Evolutionary conservation across 2,113 vertebrate species (phyloP), one percentile per base, ranked within the genome.

Genomic region (Ciconia stormi): DNA sequence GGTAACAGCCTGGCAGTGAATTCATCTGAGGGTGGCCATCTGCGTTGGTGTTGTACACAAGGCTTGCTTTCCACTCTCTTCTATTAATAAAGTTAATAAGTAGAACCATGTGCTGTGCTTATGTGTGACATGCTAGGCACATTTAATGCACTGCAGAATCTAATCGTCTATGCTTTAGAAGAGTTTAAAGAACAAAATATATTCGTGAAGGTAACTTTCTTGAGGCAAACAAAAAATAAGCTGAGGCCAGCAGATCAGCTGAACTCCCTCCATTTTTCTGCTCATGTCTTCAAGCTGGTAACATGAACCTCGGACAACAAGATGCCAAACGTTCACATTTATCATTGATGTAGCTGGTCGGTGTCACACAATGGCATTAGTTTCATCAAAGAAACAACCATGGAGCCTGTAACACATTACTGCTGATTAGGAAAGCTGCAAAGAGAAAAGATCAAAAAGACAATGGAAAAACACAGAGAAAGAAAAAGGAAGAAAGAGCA

Each of bases 21-120:
- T 76, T 56, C 3, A 0, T 82, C 40, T 56, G 36, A 72, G 62
- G 66, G 66, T 69, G 87, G 74, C 82, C 84, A 69, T 90, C 62
- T 82, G 69, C 0, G 1, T 18, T 76, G 76, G 47, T 67, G 21
- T 47, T 67, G 40, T 69, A 36, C 7, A 6, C 62, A 67, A 65
- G 70, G 78, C 50, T 95, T 87, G 23, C 29, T 79, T 93, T 84
- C 89, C 36, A 36, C 22, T 85, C 19, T 89, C 36, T 55, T 82
- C 70, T 79, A n/a, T 79, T 93, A 94, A 91, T 72, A 86, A 87
- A 27, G 11, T 61, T 87, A 95, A 88, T 86, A 83, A 95, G 58
- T 81, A 73, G 63, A 93, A 92, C 67, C 79, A 92, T 69, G 79
- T 77, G 83, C 36, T 91, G 34, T 69, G 49, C 32, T 90, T 71